Evolutionary conservation across 2,888 invertebrate genomes (phyloP), one percentile per base, ranked within the genome.

Genomic region (Lithosia quadra): DNA sequence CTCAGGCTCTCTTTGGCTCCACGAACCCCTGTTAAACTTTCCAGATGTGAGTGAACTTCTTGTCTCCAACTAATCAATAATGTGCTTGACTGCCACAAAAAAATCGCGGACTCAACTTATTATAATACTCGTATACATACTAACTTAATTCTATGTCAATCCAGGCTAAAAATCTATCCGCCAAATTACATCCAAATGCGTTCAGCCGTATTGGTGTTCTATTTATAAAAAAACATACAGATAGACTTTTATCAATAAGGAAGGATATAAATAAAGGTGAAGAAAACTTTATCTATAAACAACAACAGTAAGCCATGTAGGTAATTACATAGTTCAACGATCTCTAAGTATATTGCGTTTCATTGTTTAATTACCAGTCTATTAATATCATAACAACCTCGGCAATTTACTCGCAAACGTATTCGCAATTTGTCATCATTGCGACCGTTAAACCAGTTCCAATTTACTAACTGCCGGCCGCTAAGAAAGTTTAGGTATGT

Each of bases 371-470:
- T 77, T 67, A 56, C 22, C 21, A 65, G 71, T 71, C 68, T 22
- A 67, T 74, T 75, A 74, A 76, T 69, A 76, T 65, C 68, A 71
- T 80, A 71, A 81, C 72, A 66, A 73, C 53, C 39, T 63, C 18
- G 58, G 33, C 72, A 79, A 77, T 78, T 77, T 79, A 59, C 22
- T 68, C 67, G 33, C 53, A 57, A 64, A 73, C 28, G 67, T 62
- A 68, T 72, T 73, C 53, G 71, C 72, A 69, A 77, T 81, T 77
- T 76, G 73, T 81, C 81, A 79, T 86, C 77, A 76, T 69, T 68
- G 61, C 74, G 81, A 81, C 87, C 86, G 90, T 90, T 91, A 85
- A 88, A 89, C 89, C 76, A 80, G 88, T 86, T 84, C 69, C 79
- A 82, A 86, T 87, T 63, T 81, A 80, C 78, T 74, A 74, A 75